Base-by-base conservation (phyloP, 2,888 invertebrate species). In the Blera fallax region DNA sequence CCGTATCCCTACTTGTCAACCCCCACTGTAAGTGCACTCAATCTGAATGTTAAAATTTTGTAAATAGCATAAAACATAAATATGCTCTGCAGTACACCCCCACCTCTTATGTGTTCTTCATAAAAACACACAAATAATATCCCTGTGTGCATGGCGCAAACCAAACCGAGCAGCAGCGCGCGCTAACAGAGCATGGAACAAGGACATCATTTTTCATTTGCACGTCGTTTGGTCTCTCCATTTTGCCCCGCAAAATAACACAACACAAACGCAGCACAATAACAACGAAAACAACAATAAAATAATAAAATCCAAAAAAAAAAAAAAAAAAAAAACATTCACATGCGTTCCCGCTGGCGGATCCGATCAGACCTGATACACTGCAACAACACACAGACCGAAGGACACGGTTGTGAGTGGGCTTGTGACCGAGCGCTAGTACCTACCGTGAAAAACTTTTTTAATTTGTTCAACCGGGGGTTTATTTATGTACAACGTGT, bases 171-270 rank as follows among this genome's bases (percentile, higher is more conserved):
- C 69, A 69, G 29, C 50, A 62, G 40, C 8, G 67, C 8, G 67
- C 50, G 43, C 50, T 40, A 60, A 69, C 69, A 69, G 69, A 62
- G 37, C 69, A 43, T 21, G 27, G 40, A 48, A 43, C 69, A 77
- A 60, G 77, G 60, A 69, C 76, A 76, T 76, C 76, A 76, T 76
- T 76, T 76, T 76, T 76, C 76, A 76, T 67, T 76, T 76, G 76
- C 65, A 65, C 65, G 65, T 65, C 62, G 40, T 45, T 76, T 76
- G 52, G 60, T 77, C 40, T 16, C 52, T 54, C 29, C 34, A 24
- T 60, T 58, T 43, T n/a, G n/a, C n/a, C 37, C 60, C 60, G 24
- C 77, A 77, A 52, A 69, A 69, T 50, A 77, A 50, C 58, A 52
- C 48, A 62, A 64, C 62, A 64, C 62, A 62, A 50, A 24, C 50